Conservation (phyloP, 2,888 invertebrate species). For the Polyommatus iphigenia region DNA sequence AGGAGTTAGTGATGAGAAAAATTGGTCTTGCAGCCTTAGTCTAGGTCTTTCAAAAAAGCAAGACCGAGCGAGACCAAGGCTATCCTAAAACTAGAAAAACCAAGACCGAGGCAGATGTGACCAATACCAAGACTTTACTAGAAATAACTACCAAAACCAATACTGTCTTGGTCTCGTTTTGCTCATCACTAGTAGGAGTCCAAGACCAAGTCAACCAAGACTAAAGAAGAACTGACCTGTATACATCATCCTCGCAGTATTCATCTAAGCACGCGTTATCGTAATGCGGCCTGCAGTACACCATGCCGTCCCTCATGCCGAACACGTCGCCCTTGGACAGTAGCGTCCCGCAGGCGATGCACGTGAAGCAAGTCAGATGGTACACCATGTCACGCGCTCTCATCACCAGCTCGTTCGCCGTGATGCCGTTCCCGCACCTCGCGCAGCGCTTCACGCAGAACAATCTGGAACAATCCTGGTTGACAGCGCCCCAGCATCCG, state of each 20-base stretch:
- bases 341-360: slow-evolving; percentile 89
- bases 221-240: slow-evolving; percentile 51
- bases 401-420: slow-evolving; percentile 95
- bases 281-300: slow-evolving; percentile 84
- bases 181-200: no score
- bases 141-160: no score
- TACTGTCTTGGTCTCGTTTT: no score
- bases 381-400: slow-evolving; percentile 92
- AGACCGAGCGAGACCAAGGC: no score
- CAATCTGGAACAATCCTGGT: slow-evolving; percentile 82
- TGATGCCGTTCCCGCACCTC: slow-evolving; percentile 91
- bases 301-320: slow-evolving; percentile 90
- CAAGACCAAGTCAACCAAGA: neutral
- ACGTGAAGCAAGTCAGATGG: slow-evolving; percentile 94
- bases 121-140: no score
- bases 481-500: no score
- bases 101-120: no score
- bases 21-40: no score
- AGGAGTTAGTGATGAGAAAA: no score
- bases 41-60: no score
- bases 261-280: slow-evolving; percentile 81
- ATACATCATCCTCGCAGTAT: slow-evolving; percentile 82
- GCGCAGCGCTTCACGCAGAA: slow-evolving; percentile 93
- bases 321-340: slow-evolving; percentile 95
- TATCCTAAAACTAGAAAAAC: no score